These are phyloP conservation scores for Danio rerio DNA, from an alignment of 2,113 vertebrate genomes.

Conservation along the genomic window GRCz12tu NC_133179.1:8715001-8715500, in stretches of 20 bases:
- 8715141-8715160: constrained; percentile 7
- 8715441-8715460: neutral
- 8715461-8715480: constrained; percentile 12
- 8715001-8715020: too few species aligned
- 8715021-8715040: too few species aligned
- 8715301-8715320: neutral
- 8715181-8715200: neutral
- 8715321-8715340: neutral
- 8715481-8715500: neutral
- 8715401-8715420: neutral
- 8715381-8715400: constrained; percentile 5
- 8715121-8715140: neutral
- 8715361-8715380: constrained; percentile 6
- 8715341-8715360: neutral
- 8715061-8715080: too few species aligned
- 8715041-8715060: too few species aligned
- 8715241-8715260: neutral
- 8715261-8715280: constrained; percentile 10
- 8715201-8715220: constrained; percentile 19
- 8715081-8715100: neutral
- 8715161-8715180: constrained; percentile 16
- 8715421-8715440: neutral
- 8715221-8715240: constrained; percentile 3
- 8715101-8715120: neutral
- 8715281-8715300: neutral